Base-by-base conservation (phyloP, 92 coral and sea anemone species). In the Plumapathes pennacea region DNA sequence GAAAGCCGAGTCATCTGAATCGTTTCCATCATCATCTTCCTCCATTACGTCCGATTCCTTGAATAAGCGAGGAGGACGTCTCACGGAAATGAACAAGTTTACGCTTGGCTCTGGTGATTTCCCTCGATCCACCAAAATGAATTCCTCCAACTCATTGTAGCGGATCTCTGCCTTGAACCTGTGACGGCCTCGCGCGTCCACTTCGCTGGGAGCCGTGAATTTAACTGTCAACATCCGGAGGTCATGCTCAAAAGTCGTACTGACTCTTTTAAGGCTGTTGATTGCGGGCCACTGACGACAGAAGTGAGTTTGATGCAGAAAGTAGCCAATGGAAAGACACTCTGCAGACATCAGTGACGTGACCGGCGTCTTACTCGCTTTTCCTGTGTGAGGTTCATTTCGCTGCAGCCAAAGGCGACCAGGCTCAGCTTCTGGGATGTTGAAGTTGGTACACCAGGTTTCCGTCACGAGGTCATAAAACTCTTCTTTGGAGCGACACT, bases 131-230 rank as follows among this genome's bases (percentile, higher is more conserved):
- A 89, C 89, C 47, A 89, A 37, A 8, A 77, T 32, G 52, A 77
- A 77, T 21, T 85, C 84, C 13, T 56, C 71, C n/a, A 94, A 69
- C 30, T 89, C 89, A 15, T 70, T 72, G 85, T 94, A 94, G 13
- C 76, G 78, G 32, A 86, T 53, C 48, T 86, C 89, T n/a, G 81
- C 40, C 55, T n/a, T n/a, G n/a, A n/a, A n/a, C n/a, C n/a, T n/a
- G n/a, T n/a, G n/a, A n/a, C n/a, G n/a, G n/a, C n/a, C n/a, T n/a
- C n/a, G n/a, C n/a, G n/a, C n/a, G n/a, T n/a, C n/a, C n/a, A n/a
- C n/a, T n/a, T n/a, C n/a, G n/a, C n/a, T n/a, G n/a, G n/a, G n/a
- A n/a, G n/a, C n/a, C n/a, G n/a, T n/a, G n/a, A n/a, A n/a, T n/a
- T 67, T 76, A 26, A 72, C 44, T 4, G 63, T 72, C 17, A 72